phyloP scores from a whole-genome alignment of 2,113 vertebrate species.

The Catharus fuscescens region DNA sequence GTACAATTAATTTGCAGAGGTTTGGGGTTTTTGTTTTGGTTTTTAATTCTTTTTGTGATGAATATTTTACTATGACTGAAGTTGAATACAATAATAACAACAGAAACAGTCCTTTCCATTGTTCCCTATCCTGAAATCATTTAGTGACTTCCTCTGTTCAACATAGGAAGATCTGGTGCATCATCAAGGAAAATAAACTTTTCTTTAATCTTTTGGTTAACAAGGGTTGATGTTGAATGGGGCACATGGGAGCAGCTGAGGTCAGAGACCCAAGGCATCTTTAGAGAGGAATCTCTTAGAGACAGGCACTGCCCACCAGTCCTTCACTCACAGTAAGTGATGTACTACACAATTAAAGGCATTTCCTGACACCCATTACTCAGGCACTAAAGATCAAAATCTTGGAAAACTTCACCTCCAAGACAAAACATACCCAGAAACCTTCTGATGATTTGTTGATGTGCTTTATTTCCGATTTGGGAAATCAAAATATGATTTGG shows the following conservation, averaged over 20 bases:
- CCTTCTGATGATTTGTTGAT: background rate
- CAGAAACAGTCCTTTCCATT: background rate
- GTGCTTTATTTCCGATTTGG: background rate
- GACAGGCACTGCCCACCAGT: background rate
- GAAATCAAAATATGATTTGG: background rate
- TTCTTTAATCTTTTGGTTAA: background rate
- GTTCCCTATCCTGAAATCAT: background rate
- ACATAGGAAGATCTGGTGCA: background rate
- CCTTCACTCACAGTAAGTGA: background rate
- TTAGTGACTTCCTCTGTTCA: background rate
- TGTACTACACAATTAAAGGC: fast-evolving
- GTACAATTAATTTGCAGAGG: background rate
- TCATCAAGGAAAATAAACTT: background rate
- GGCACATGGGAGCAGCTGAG: background rate
- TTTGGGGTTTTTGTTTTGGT: background rate
- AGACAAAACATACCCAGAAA: background rate
- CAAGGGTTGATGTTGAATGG: background rate
- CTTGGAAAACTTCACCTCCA: background rate
- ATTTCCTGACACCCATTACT: background rate
- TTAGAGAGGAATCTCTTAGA: background rate
- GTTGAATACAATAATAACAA: background rate
- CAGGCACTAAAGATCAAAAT: background rate
- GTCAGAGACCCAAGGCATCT: background rate
- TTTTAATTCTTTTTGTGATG: background rate
- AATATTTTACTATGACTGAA: background rate